A percentile compares a stretch with the other conserved stretches of the same genome.
Evolutionary conservation across 2,888 invertebrate genomes (phyloP).

Genomic region (Rhagonycha fulva): DNA sequence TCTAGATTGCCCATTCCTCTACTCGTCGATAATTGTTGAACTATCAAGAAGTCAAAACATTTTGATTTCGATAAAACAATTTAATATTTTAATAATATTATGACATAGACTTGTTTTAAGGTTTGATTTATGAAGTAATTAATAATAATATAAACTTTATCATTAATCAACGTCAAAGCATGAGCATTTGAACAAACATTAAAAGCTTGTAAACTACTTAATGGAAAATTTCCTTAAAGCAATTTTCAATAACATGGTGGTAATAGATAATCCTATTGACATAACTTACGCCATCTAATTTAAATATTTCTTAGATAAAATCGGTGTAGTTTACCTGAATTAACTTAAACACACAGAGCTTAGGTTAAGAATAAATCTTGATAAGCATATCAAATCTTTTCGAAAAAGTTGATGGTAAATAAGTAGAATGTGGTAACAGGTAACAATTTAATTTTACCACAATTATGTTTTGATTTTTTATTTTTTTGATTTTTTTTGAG

Average conservation of each 20-base stretch:
- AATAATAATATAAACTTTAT: background rate
- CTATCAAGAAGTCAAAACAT: background rate
- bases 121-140: background rate
- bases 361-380: background rate
- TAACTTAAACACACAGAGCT: background rate
- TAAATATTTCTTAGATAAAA: background rate
- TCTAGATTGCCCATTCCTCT: background rate
- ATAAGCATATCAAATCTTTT: background rate
- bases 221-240: background rate
- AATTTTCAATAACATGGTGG: background rate
- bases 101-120: background rate
- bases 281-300: background rate
- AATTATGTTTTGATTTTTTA: no score
- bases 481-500: no score
- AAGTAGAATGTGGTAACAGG: background rate
- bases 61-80: background rate
- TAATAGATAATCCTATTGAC: background rate
- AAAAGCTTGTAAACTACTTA: background rate
- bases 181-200: background rate
- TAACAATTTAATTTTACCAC: no score
- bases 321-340: background rate
- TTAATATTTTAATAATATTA: background rate
- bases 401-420: background rate
- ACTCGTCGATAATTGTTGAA: background rate
- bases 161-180: background rate